phyloP scores from a whole-genome alignment of 1,140 invertebrate species.

The Hypothenemus hampei region DNA sequence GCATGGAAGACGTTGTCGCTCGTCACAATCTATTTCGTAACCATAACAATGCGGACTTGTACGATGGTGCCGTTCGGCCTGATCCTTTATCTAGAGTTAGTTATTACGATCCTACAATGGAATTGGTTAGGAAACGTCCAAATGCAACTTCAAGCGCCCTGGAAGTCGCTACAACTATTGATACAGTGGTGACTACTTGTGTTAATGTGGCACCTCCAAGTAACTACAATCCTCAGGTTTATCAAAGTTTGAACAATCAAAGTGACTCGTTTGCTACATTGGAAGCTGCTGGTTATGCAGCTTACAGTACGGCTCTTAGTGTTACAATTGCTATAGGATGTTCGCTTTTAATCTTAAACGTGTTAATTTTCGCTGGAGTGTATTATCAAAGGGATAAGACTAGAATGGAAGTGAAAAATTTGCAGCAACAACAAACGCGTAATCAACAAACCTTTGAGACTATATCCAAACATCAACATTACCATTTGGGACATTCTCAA shows the following conservation, averaged over 20 bases:
- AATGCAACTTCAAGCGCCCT: slow-evolving; percentile 49
- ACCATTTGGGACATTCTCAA: slow-evolving; percentile 62
- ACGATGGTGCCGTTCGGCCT: slow-evolving; percentile 74
- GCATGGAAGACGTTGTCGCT: slow-evolving; percentile 80
- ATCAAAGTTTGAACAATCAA: slow-evolving; percentile 54
- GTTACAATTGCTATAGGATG: slow-evolving; percentile 87
- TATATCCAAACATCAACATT: slow-evolving; percentile 62
- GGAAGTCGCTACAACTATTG: slow-evolving; percentile 54
- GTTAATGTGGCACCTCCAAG: slow-evolving; percentile 53
- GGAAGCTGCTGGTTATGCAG: slow-evolving; percentile 72
- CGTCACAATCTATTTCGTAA: slow-evolving; percentile 78
- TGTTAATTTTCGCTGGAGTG: slow-evolving; percentile 80
- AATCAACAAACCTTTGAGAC: slow-evolving; percentile 68
- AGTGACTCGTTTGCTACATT: slow-evolving; percentile 68
- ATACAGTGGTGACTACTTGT: slow-evolving; percentile 53
- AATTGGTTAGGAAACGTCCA: slow-evolving; percentile 52
- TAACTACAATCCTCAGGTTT: slow-evolving; percentile 52
- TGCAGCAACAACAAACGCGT: slow-evolving; percentile 62
- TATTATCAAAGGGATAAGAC: slow-evolving; percentile 84
- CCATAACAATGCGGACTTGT: slow-evolving; percentile 73
- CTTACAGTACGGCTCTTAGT: slow-evolving; percentile 76
- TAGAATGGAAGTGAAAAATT: slow-evolving; percentile 70
- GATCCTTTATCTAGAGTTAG: slow-evolving; percentile 65
- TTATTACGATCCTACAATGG: slow-evolving; percentile 52
- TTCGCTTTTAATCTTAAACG: slow-evolving; percentile 76